Evolutionary conservation across 1,140 invertebrate genomes (phyloP).

Genomic region (Brachionus plicatilis): DNA sequence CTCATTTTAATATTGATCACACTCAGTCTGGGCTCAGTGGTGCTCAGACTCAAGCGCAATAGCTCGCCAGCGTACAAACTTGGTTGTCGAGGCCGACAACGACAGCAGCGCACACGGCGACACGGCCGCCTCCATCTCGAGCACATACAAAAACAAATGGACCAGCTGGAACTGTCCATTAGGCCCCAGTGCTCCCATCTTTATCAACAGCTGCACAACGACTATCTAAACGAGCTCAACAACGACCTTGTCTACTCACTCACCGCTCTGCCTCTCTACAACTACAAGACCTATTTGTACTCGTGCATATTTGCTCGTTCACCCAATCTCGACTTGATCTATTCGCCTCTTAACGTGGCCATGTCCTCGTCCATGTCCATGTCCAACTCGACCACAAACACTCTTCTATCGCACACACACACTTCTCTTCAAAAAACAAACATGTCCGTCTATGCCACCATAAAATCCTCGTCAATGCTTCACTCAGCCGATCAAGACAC

Average conservation of each 20-base stretch:
- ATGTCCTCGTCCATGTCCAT: background rate
- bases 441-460: conserved; percentile 30
- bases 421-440: background rate
- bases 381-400: conserved; percentile 2
- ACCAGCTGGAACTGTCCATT: background rate
- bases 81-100: background rate
- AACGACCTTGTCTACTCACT: background rate
- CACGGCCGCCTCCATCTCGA: background rate
- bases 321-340: background rate
- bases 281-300: conserved; percentile 24
- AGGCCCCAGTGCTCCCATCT: background rate
- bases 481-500: background rate
- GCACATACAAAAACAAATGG: background rate
- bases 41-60: background rate
- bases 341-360: background rate
- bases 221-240: conserved; percentile 13
- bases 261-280: background rate
- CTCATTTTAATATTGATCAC: background rate
- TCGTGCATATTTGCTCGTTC: background rate
- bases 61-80: background rate
- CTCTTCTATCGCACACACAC: background rate
- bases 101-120: too few relatives aligned
- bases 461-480: background rate
- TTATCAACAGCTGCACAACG: conserved; percentile 16
- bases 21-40: background rate